phyloP scores from a whole-genome alignment of 2,888 invertebrate species.

The Digitonthophagus gazella region DNA sequence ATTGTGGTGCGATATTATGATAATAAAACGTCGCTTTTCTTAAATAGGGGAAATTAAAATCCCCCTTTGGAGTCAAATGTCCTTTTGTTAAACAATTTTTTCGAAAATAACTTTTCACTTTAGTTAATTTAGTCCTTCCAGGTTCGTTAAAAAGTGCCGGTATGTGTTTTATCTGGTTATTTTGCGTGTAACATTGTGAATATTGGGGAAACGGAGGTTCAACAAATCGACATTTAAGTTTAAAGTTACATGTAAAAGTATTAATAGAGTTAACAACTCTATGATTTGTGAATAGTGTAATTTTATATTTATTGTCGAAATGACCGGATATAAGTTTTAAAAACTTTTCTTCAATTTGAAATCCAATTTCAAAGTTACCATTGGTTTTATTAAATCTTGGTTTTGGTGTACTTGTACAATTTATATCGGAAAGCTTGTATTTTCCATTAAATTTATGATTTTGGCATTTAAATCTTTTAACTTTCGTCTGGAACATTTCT shows the following conservation, averaged over 20 bases:
- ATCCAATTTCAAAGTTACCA: neutral
- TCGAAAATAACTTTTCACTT: neutral
- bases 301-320: too few relatives aligned
- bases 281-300: too few relatives aligned
- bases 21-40: neutral
- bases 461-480: neutral
- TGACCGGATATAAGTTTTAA: neutral
- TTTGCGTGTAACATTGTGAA: too few relatives aligned
- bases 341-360: neutral
- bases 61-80: neutral
- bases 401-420: neutral
- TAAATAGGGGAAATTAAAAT: neutral
- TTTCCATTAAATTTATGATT: neutral
- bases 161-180: neutral
- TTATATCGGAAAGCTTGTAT: neutral
- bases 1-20: neutral
- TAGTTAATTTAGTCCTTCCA: neutral
- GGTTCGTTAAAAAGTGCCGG: neutral
- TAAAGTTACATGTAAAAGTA: too few relatives aligned
- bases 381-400: neutral
- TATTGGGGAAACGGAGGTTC: too few relatives aligned
- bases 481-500: neutral
- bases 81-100: neutral
- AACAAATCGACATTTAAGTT: too few relatives aligned
- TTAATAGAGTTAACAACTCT: too few relatives aligned